A percentile compares a stretch with the other conserved stretches of the same genome.
Evolutionary conservation across 2,113 vertebrate genomes (phyloP).

Genomic region (Cinclus mexicanus): DNA sequence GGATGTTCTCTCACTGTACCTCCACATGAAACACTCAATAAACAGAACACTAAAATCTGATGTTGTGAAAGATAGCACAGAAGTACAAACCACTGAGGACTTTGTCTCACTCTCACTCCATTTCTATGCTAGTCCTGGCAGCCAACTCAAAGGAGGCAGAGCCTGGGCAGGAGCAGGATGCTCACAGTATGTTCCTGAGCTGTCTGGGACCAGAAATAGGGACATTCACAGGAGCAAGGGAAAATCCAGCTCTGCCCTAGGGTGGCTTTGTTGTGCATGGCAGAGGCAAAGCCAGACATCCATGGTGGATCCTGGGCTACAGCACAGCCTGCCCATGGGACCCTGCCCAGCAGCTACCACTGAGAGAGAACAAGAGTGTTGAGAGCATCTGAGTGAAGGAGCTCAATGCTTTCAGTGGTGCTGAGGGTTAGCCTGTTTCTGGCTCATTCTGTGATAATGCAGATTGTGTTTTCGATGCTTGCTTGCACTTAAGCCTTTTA

Average conservation of each 20-base stretch:
- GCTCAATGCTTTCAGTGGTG: background rate
- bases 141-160: background rate
- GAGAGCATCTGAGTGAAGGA: background rate
- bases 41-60: background rate
- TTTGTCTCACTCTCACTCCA: background rate
- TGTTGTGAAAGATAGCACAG: background rate
- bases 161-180: background rate
- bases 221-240: fast-evolving
- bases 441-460: constrained; percentile 39
- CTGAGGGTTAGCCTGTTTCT: constrained; percentile 29
- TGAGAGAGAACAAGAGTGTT: background rate
- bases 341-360: background rate
- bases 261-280: background rate
- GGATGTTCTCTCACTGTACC: background rate
- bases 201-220: background rate
- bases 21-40: background rate
- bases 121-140: background rate
- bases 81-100: background rate
- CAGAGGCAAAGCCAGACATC: background rate
- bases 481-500: constrained; percentile 62
- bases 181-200: background rate
- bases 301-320: fast-evolving
- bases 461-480: constrained; percentile 51
- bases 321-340: background rate
- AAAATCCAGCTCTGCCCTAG: background rate